Evolutionary conservation across 2,113 vertebrate species (phyloP).

Genomic region (Zosterops borbonicus): DNA sequence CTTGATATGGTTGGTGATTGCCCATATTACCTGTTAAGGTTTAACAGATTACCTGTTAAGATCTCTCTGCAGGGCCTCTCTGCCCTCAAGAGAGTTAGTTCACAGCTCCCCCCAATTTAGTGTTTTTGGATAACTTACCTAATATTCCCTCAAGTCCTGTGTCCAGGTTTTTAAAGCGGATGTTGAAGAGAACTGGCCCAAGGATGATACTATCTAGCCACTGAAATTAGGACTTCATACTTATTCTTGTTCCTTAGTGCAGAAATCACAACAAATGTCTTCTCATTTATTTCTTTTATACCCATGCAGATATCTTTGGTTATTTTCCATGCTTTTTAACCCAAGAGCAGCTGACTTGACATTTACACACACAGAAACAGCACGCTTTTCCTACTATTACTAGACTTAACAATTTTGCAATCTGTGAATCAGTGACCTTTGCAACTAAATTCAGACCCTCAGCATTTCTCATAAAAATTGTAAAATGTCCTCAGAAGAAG

Average conservation of each 20-base stretch:
- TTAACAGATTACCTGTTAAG: background rate
- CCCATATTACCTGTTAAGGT: background rate
- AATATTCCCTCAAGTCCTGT: background rate
- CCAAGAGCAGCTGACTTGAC: constrained; percentile 37
- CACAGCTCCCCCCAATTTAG: background rate
- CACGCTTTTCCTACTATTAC: constrained; percentile 23
- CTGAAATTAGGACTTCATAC: background rate
- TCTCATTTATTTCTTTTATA: constrained; percentile 53
- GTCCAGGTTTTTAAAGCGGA: background rate
- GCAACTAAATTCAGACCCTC: constrained; percentile 32
- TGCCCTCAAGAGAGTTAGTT: background rate
- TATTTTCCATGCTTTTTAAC: constrained; percentile 16
- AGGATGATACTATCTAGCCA: background rate
- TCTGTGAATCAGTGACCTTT: constrained; percentile 42
- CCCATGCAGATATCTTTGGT: background rate
- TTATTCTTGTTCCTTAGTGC: background rate
- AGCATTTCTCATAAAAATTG: constrained; percentile 46
- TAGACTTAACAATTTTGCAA: constrained; percentile 19
- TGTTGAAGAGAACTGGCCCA: background rate
- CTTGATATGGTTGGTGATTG: background rate
- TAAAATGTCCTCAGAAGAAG: background rate
- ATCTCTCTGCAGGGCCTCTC: background rate
- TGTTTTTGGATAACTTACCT: background rate
- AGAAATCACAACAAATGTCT: constrained; percentile 7
- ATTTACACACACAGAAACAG: constrained; percentile 56